phyloP scores from a whole-genome alignment of 2,888 invertebrate species.

The Arenicola marina region DNA sequence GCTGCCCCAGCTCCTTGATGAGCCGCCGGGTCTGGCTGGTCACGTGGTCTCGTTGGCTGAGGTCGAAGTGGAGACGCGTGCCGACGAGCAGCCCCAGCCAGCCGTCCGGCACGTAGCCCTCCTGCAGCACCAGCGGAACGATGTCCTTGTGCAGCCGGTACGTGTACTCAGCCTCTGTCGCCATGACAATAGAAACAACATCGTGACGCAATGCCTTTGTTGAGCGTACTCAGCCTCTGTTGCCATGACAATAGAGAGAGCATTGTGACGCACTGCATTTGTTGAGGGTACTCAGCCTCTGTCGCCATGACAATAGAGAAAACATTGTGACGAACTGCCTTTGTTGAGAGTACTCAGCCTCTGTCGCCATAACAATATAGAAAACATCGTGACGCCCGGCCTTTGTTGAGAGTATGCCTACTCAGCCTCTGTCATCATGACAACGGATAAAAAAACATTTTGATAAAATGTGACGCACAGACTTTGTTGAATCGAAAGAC shows the following conservation, averaged over 20 bases:
- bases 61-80: conserved; percentile 54
- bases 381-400: too few relatives aligned
- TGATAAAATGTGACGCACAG: too few relatives aligned
- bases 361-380: too few relatives aligned
- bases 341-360: conserved; percentile 57
- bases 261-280: too few relatives aligned
- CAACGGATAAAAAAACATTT: too few relatives aligned
- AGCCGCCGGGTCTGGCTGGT: conserved; percentile 43
- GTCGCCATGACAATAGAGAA: too few relatives aligned
- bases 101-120: conserved; percentile 54
- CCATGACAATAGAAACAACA: too few relatives aligned
- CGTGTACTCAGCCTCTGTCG: conserved; percentile 59
- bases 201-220: too few relatives aligned
- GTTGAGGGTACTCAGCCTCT: conserved; percentile 59
- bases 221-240: conserved; percentile 59
- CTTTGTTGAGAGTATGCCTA: conserved; percentile 52
- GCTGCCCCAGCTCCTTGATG: conserved; percentile 45
- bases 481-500: too few relatives aligned
- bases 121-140: conserved; percentile 52
- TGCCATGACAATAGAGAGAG: too few relatives aligned
- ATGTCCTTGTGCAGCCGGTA: conserved; percentile 54
- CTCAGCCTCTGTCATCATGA: conserved; percentile 60
- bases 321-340: too few relatives aligned
- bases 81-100: conserved; percentile 59
- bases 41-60: conserved; percentile 40